Percentiles rank a stretch among this genome's conserved stretches.
Evolutionary conservation across 1,140 invertebrate genomes (phyloP).

Genomic region (Oreohelix idahoensis): DNA sequence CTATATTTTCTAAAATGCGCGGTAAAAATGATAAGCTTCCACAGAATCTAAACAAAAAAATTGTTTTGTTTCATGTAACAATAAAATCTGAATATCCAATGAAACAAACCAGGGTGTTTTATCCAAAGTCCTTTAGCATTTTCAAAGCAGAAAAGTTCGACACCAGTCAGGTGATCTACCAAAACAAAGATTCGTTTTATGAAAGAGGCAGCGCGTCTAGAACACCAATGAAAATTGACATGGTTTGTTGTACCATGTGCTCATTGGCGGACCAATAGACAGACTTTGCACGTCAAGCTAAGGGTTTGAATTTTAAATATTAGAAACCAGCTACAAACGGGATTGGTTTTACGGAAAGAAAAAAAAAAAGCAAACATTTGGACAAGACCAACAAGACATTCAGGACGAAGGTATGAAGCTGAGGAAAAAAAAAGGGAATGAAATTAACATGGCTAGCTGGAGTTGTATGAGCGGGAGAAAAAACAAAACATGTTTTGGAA

Average conservation of each 20-base stretch:
- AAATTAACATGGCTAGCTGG: too few species aligned
- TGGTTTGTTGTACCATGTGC: not conserved
- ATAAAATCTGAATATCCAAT: not conserved
- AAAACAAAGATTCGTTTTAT: not conserved
- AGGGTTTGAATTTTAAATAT: not conserved
- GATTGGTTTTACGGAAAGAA: not conserved
- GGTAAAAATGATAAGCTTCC: not conserved
- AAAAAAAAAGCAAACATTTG: not conserved
- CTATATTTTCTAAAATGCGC: too few species aligned
- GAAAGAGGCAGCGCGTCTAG: not conserved
- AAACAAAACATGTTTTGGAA: too few species aligned
- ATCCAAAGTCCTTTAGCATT: not conserved
- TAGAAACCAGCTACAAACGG: not conserved
- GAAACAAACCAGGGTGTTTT: not conserved
- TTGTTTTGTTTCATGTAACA: not conserved
- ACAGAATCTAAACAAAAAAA: not conserved
- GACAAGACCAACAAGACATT: too few species aligned
- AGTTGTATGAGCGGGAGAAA: too few species aligned
- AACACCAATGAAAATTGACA: not conserved
- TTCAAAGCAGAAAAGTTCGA: not conserved
- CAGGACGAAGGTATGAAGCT: too few species aligned
- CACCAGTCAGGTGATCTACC: too few species aligned
- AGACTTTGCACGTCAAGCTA: not conserved
- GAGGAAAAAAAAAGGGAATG: too few species aligned
- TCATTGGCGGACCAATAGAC: not conserved